phyloP scores from a whole-genome alignment of 1,140 invertebrate species.

The Eumeta japonica region DNA sequence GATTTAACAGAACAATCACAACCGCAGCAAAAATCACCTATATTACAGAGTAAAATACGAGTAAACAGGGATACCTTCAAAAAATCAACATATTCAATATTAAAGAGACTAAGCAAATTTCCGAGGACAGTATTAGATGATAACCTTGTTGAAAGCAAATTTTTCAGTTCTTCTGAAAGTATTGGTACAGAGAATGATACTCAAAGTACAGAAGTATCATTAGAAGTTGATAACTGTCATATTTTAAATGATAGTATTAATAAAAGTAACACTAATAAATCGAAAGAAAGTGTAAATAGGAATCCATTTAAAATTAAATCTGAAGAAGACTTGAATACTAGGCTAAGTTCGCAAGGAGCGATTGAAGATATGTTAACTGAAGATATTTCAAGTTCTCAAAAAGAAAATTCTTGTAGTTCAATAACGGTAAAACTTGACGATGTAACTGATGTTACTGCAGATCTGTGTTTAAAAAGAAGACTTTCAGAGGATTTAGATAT shows the following conservation, averaged over 20 bases:
- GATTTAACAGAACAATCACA: constrained; percentile 5
- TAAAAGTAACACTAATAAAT: constrained; percentile 28
- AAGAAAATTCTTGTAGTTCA: constrained; percentile 35
- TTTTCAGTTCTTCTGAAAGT: constrained; percentile 27
- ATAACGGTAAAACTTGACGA: background rate
- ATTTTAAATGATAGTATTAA: constrained; percentile 15
- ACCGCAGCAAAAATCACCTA: constrained; percentile 36
- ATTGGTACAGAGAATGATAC: too few relatives aligned
- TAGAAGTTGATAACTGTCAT: too few relatives aligned
- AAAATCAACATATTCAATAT: constrained; percentile 23
- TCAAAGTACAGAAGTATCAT: too few relatives aligned
- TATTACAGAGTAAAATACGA: constrained; percentile 42
- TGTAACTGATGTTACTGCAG: background rate
- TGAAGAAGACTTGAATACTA: background rate
- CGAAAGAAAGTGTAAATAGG: constrained; percentile 6
- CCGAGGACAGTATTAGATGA: constrained; percentile 42
- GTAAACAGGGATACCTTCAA: constrained; percentile 35
- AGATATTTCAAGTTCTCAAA: constrained; percentile 20
- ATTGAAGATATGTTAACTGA: background rate
- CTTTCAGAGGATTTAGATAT: too few relatives aligned
- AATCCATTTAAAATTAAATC: constrained; percentile 14
- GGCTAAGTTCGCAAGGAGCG: background rate
- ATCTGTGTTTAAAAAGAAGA: background rate
- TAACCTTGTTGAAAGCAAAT: constrained; percentile 47
- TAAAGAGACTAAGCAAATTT: constrained; percentile 45